A percentile compares a stretch with the other conserved stretches of the same genome.
phyloP scores from a whole-genome alignment of 2,113 vertebrate genomes.

The Hiodon alosoides region DNA sequence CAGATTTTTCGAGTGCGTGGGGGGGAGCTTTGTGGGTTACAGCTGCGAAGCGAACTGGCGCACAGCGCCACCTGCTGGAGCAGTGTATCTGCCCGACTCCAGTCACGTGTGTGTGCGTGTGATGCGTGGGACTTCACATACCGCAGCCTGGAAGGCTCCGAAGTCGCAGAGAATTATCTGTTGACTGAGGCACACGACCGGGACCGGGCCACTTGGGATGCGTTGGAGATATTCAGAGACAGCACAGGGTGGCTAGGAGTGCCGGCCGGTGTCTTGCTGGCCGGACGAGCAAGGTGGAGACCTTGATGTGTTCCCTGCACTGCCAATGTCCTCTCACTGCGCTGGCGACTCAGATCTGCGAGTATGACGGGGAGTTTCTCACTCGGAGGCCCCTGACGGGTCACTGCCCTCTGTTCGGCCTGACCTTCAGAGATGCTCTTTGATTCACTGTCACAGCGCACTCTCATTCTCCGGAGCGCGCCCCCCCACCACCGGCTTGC shows the following conservation, averaged over 20 bases:
- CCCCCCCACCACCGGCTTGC: not conserved
- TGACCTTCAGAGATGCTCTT: slow-evolving; percentile 38
- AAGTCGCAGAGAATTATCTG: no score
- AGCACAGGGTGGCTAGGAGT: no score
- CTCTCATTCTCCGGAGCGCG: not conserved
- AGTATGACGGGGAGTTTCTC: slow-evolving; percentile 9
- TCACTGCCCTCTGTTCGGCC: slow-evolving; percentile 17
- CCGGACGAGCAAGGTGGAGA: no score
- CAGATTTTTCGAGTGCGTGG: slow-evolving; percentile 28
- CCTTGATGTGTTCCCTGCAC: no score
- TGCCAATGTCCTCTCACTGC: no score
- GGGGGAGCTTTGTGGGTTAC: slow-evolving; percentile 13
- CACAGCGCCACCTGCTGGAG: slow-evolving; percentile 58
- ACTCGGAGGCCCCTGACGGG: slow-evolving; percentile 17
- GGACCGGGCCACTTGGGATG: no score
- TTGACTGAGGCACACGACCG: no score
- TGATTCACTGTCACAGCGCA: not conserved
- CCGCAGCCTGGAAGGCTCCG: no score
- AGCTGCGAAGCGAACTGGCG: slow-evolving; percentile 37
- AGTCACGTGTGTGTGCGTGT: not conserved
- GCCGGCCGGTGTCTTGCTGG: no score
- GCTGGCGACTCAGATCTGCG: not conserved
- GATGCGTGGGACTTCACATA: no score
- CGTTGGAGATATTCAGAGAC: no score
- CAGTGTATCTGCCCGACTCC: slow-evolving; percentile 6